phyloP scores from a whole-genome alignment of 2,113 vertebrate species.

The Ondatra zibethicus region DNA sequence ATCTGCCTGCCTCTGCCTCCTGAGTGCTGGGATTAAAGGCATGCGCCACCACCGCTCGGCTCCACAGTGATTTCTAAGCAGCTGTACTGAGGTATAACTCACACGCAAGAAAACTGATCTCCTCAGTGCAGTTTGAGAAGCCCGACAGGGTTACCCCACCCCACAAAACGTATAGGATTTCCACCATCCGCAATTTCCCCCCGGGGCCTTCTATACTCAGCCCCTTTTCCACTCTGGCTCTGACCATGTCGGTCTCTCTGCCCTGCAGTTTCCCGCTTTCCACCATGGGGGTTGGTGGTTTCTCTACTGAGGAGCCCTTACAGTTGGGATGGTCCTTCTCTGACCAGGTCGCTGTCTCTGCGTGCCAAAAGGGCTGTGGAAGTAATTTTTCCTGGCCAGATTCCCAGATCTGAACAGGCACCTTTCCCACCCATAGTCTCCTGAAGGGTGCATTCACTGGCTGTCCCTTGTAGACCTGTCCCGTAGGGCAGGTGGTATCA shows the following conservation, averaged over 20 bases:
- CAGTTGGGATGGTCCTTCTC: not conserved
- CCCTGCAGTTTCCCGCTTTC: not conserved
- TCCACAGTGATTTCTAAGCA: not conserved
- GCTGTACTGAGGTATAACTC: not conserved
- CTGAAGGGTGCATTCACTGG: not conserved
- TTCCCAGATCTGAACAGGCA: conserved; percentile 60
- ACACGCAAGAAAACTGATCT: not conserved
- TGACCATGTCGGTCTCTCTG: not conserved
- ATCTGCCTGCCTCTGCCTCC: no score
- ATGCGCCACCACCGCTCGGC: no score
- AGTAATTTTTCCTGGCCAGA: conserved; percentile 1
- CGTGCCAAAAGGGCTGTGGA: not conserved
- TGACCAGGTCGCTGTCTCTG: not conserved
- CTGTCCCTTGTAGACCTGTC: conserved; percentile 44
- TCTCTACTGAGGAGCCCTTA: not conserved
- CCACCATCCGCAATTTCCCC: not conserved
- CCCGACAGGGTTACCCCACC: not conserved
- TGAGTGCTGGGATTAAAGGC: no score
- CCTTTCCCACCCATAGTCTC: not conserved
- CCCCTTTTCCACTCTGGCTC: not conserved
- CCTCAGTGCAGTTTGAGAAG: not conserved
- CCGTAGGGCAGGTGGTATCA: conserved; percentile 17
- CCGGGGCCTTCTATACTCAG: not conserved
- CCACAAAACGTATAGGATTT: not conserved
- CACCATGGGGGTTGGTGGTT: not conserved